phyloP scores from a whole-genome alignment of 2,888 invertebrate genomes.

The Temnothorax unifasciatus region DNA sequence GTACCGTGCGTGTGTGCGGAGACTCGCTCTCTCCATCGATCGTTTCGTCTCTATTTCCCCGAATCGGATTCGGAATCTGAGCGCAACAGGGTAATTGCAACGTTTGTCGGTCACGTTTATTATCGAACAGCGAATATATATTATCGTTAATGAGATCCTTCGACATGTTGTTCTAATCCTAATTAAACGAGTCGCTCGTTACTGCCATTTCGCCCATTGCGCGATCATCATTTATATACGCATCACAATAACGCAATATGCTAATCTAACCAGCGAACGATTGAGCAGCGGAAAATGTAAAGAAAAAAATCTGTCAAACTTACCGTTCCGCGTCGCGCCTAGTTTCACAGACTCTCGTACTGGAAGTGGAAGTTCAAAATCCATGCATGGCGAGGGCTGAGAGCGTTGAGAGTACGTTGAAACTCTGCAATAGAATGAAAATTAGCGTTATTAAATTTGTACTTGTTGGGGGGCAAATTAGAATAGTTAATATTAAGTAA shows the following conservation, averaged over 20 bases:
- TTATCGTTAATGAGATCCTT: slow-evolving; percentile 3
- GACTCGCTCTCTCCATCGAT: background rate
- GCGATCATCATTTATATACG: background rate
- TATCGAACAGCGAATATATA: slow-evolving; percentile 15
- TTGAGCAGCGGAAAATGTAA: background rate
- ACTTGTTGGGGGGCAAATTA: slow-evolving; percentile 22
- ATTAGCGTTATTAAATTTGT: slow-evolving; percentile 29
- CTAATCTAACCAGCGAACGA: background rate
- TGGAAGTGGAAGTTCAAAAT: slow-evolving; percentile 57
- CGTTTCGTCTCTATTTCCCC: slow-evolving; percentile 17
- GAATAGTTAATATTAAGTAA: slow-evolving; percentile 28
- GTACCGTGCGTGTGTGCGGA: slow-evolving; percentile 17
- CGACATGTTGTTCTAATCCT: background rate
- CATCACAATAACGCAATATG: background rate
- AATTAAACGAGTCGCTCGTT: slow-evolving; percentile 8
- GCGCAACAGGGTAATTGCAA: slow-evolving; percentile 20
- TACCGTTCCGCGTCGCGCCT: slow-evolving; percentile 59
- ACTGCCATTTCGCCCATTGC: background rate
- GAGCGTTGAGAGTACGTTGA: slow-evolving; percentile 14
- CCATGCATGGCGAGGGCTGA: slow-evolving; percentile 65
- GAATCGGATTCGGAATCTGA: slow-evolving; percentile 17
- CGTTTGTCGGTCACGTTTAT: background rate
- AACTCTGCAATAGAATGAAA: slow-evolving; percentile 63
- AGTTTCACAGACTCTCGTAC: slow-evolving; percentile 54
- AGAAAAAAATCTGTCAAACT: slow-evolving; percentile 50